These are phyloP conservation scores for Grammomys dolichurus DNA, from an alignment of 2,113 vertebrate species.

Conservation along the genomic window DNA sequence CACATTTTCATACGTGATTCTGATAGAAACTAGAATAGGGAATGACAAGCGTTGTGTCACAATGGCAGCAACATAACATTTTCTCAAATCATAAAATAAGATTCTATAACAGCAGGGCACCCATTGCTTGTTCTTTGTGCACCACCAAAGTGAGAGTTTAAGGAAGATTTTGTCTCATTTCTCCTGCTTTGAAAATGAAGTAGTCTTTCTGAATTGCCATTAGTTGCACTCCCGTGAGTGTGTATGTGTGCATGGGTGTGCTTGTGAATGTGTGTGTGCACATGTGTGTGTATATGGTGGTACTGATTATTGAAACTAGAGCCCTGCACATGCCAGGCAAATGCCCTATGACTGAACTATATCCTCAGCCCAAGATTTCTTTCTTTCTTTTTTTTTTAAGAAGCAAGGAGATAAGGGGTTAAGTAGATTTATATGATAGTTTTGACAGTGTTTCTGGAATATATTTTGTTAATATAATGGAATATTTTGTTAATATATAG, in stretches of 20 bases:
- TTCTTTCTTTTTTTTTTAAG: neutral
- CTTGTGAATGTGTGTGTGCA: neutral
- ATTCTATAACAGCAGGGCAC: neutral
- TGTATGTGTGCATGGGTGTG: neutral
- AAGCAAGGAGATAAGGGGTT: neutral
- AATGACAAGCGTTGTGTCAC: neutral
- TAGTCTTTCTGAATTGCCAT: neutral
- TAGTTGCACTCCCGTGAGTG: neutral
- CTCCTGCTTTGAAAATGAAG: neutral
- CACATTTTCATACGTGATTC: neutral
- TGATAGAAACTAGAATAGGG: neutral
- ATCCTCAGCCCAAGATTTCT: neutral
- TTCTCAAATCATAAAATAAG: neutral
- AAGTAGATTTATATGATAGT: constrained; percentile 16
- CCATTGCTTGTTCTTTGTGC: neutral
- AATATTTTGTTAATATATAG: neutral
- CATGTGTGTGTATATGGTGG: neutral
- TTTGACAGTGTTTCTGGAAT: neutral
- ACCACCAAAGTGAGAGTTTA: neutral
- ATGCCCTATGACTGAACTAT: neutral
- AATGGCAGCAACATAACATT: neutral
- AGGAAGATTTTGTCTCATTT: neutral
- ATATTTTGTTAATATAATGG: neutral
- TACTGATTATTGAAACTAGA: neutral
- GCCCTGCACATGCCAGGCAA: neutral